Evolutionary conservation across 2,888 invertebrate genomes (phyloP).

Genomic region (Penaeus monodon): DNA sequence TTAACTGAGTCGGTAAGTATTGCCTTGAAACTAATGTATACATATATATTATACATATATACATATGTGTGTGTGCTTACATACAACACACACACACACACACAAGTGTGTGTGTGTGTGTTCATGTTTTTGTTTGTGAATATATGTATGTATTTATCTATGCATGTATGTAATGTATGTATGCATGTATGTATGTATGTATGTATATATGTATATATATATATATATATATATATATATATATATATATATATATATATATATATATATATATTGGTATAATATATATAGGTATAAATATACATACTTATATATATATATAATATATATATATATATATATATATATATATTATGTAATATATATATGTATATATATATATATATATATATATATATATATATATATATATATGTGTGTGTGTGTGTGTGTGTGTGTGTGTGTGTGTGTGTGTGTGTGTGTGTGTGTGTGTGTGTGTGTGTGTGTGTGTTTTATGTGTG

Average conservation of each 20-base stretch:
- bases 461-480: not conserved
- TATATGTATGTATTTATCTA: slow-evolving; percentile 11
- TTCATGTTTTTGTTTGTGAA: not conserved
- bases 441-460: not conserved
- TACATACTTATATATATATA: no score
- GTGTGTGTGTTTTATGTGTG: not conserved
- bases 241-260: no score
- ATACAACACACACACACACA: not conserved
- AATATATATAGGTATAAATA: no score
- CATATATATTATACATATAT: no score
- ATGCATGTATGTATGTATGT: not conserved
- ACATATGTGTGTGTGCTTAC: no score
- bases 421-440: not conserved
- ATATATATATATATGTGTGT: not conserved
- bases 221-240: not conserved
- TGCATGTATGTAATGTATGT: slow-evolving; percentile 8
- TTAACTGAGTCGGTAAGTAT: no score
- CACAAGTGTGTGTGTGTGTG: not conserved
- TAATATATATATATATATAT: no score
- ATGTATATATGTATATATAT: slow-evolving; percentile 15
- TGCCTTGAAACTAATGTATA: no score
- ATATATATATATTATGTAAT: no score
- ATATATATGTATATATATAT: slow-evolving; percentile 8
- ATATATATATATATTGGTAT: no score
- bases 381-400: slow-evolving; percentile 5